A percentile compares a stretch with the other conserved stretches of the same genome.
Evolutionary conservation across 2,113 vertebrate genomes (phyloP).

Genomic region (Ptilonorhynchus violaceus): DNA sequence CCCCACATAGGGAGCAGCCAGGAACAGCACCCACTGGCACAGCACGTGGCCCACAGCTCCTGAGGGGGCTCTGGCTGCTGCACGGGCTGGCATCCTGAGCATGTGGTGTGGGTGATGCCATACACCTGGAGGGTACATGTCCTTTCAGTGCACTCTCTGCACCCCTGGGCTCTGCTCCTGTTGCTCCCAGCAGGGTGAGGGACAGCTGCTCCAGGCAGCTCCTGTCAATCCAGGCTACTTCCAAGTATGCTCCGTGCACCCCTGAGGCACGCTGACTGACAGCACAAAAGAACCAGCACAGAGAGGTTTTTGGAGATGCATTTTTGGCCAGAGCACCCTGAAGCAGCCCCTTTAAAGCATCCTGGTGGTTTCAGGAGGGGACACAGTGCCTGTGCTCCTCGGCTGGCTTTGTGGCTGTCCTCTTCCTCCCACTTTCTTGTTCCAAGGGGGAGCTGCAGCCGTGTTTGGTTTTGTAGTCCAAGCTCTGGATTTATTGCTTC

Average conservation of each 20-base stretch:
- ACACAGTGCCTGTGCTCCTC: neutral
- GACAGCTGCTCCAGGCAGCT: neutral
- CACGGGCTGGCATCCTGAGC: rapidly evolving
- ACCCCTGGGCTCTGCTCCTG: neutral
- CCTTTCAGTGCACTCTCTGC: neutral
- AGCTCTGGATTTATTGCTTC: slow-evolving; percentile 55
- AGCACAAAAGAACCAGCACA: neutral
- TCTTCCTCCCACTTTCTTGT: neutral
- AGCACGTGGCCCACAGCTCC: rapidly evolving
- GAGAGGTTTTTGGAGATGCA: rapidly evolving
- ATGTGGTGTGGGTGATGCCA: rapidly evolving
- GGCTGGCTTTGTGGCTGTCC: neutral
- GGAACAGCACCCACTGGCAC: neutral
- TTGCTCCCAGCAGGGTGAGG: neutral
- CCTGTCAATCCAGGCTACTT: neutral
- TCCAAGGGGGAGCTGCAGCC: neutral
- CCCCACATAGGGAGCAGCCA: neutral
- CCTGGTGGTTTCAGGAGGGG: neutral
- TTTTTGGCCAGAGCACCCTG: neutral
- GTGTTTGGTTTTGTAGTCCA: slow-evolving; percentile 33
- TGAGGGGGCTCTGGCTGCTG: neutral
- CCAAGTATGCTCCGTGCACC: neutral
- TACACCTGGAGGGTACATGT: rapidly evolving
- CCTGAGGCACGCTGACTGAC: neutral
- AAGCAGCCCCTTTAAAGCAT: neutral